Percentiles rank a stretch among this genome's conserved stretches.
These are phyloP conservation scores for Pseudoips prasinana DNA, from an alignment of 2,888 invertebrate species.

Conservation along the genomic window DNA sequence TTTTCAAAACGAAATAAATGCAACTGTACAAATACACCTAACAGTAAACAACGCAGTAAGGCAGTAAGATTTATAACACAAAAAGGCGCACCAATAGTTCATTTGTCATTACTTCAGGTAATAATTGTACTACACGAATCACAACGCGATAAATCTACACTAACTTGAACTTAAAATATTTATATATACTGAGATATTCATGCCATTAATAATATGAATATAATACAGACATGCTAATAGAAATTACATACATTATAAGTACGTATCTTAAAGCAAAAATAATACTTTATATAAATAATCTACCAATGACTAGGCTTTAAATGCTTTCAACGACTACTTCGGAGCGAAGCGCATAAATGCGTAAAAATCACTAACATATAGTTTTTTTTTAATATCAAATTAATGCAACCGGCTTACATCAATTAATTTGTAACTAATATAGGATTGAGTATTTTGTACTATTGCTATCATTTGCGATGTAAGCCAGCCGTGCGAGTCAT, in stretches of 20 bases:
- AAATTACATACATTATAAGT: slow-evolving; percentile 16
- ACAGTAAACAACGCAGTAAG: slow-evolving; percentile 21
- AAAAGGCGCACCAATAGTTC: slow-evolving; percentile 6
- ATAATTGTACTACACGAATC: slow-evolving; percentile 11
- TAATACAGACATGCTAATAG: slow-evolving; percentile 34
- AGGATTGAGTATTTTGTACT: slow-evolving; percentile 36
- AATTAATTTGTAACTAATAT: slow-evolving; percentile 26
- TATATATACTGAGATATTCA: slow-evolving; percentile 17
- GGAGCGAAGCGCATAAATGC: slow-evolving; percentile 58
- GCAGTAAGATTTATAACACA: slow-evolving; percentile 23
- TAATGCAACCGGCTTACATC: slow-evolving; percentile 50
- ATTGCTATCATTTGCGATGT: slow-evolving; percentile 39
- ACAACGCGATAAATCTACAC: slow-evolving; percentile 15
- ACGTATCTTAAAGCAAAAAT: slow-evolving; percentile 29
- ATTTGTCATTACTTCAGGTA: slow-evolving; percentile 2
- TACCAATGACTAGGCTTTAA: slow-evolving; percentile 32
- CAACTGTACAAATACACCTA: slow-evolving; percentile 21
- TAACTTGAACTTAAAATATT: too few species aligned
- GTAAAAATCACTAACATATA: slow-evolving; percentile 39
- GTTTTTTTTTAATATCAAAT: slow-evolving; percentile 35
- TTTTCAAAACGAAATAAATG: slow-evolving; percentile 6
- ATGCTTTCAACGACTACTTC: slow-evolving; percentile 39
- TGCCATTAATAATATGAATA: slow-evolving; percentile 22
- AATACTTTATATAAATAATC: slow-evolving; percentile 24
- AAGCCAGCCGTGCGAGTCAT: slow-evolving; percentile 34